phyloP scores from a whole-genome alignment of 2,797 vertebrate species.

The Perdix hodgsoniae region DNA sequence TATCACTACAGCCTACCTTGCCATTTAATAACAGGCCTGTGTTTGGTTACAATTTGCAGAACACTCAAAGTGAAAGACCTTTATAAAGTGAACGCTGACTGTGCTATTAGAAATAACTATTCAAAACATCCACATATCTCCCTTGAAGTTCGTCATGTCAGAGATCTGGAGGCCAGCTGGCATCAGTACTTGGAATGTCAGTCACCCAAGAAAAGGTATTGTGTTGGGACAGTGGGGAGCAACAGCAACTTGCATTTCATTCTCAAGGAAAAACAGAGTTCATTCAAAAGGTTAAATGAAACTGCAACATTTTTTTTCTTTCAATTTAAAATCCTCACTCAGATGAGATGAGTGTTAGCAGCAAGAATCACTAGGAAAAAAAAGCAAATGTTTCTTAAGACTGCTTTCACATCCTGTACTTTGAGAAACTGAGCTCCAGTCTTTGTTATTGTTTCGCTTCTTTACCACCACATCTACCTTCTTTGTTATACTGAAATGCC shows the following conservation, averaged over 20 bases:
- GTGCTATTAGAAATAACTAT: not conserved
- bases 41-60: constrained; percentile 14
- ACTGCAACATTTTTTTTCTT: not conserved
- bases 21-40: constrained; percentile 36
- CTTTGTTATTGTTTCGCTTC: not conserved
- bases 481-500: not conserved
- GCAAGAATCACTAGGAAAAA: not conserved
- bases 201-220: not conserved
- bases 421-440: not conserved
- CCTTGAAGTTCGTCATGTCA: not conserved
- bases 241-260: not conserved
- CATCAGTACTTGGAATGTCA: not conserved
- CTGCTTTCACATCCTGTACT: not conserved
- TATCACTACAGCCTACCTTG: constrained; percentile 25
- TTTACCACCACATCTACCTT: not conserved
- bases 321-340: not conserved
- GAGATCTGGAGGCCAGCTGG: not conserved
- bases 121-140: not conserved
- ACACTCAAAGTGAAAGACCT: not conserved
- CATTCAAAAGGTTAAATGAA: not conserved
- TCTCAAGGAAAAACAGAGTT: not conserved
- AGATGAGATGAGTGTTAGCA: not conserved
- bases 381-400: not conserved
- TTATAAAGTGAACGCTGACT: not conserved
- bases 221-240: not conserved